A percentile compares a stretch with the other conserved stretches of the same genome.
Evolutionary conservation across 1,140 invertebrate genomes (phyloP).

Genomic region (Lethocerus indicus): DNA sequence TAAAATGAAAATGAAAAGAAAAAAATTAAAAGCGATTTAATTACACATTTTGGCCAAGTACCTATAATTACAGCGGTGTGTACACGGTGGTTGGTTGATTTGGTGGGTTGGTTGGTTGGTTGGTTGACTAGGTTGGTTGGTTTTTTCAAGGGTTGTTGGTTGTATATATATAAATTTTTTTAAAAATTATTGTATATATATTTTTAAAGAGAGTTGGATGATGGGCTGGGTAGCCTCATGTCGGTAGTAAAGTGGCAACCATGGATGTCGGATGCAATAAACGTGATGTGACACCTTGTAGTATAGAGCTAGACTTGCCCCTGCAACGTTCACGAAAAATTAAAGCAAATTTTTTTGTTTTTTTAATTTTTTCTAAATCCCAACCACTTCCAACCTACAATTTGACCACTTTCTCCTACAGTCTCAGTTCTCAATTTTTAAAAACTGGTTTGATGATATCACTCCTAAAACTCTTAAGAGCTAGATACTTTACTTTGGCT

Average conservation of each 20-base stretch:
- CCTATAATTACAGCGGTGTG: conserved; percentile 13
- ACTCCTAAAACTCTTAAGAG: no score
- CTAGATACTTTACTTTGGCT: no score
- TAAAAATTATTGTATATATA: conserved; percentile 9
- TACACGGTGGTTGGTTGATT: conserved; percentile 8
- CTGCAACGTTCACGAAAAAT: conserved; percentile 15
- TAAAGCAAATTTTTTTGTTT: conserved; percentile 1
- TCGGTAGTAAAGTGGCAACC: conserved; percentile 12
- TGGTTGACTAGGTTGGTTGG: conserved; percentile 12
- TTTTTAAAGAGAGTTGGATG: conserved; percentile 11
- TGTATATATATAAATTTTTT: conserved; percentile 12
- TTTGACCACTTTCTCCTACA: no score
- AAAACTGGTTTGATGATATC: no score
- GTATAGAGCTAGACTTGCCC: conserved; percentile 15
- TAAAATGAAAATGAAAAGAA: no score
- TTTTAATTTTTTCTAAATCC: not conserved
- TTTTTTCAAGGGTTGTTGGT: conserved; percentile 14
- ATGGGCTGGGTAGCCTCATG: conserved; percentile 11
- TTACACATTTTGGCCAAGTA: no score
- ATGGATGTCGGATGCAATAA: conserved; percentile 15
- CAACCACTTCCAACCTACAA: not conserved
- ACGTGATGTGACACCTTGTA: conserved; percentile 11
- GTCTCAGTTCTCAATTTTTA: no score
- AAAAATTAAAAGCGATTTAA: no score
- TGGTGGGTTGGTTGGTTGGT: conserved; percentile 13